phyloP scores from a whole-genome alignment of 2,113 vertebrate genomes.

The Scopus umbretta region DNA sequence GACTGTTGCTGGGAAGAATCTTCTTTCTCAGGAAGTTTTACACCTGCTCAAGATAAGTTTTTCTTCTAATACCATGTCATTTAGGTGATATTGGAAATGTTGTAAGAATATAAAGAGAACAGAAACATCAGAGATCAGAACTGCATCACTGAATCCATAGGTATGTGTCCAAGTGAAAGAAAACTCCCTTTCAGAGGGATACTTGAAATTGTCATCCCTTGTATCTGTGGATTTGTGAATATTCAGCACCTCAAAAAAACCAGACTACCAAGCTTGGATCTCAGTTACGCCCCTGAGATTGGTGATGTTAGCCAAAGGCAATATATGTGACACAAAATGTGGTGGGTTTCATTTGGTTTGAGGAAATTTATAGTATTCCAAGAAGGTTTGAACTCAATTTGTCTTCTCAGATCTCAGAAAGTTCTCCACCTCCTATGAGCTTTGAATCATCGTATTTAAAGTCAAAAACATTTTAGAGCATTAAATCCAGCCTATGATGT shows the following conservation, averaged over 20 bases:
- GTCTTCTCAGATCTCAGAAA: constrained; percentile 19
- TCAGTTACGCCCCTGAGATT: neutral
- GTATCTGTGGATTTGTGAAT: neutral
- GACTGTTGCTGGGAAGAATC: neutral
- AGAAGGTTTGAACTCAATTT: neutral
- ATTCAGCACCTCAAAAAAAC: neutral
- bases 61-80: neutral
- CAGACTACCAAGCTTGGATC: neutral
- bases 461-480: constrained; percentile 28
- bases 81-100: neutral
- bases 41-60: neutral
- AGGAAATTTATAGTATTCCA: constrained; percentile 1
- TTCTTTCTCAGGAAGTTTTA: neutral
- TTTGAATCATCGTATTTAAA: constrained; percentile 30
- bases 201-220: neutral
- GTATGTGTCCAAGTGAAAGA: neutral
- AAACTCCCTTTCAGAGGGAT: neutral
- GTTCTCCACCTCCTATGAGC: constrained; percentile 8
- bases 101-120: neutral
- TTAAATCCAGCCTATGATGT: constrained; percentile 46
- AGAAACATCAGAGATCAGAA: neutral
- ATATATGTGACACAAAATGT: neutral
- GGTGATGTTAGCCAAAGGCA: neutral
- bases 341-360: neutral
- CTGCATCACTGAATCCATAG: neutral